Percentiles rank a stretch among this genome's conserved stretches.
phyloP scores from a whole-genome alignment of 2,113 vertebrate species.

The Smithornis capensis region DNA sequence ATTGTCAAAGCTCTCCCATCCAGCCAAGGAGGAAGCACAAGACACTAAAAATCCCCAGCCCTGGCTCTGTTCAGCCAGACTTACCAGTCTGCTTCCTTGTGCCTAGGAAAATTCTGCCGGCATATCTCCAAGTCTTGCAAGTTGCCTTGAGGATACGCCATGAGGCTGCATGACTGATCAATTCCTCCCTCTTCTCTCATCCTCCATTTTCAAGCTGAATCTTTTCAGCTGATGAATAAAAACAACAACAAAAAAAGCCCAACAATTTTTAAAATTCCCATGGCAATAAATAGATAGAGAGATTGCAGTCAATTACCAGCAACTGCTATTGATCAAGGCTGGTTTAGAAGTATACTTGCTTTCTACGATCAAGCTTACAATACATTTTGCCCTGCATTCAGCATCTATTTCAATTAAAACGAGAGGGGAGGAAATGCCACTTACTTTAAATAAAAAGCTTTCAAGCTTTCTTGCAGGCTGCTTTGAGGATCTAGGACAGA shows the following conservation, averaged over 20 bases:
- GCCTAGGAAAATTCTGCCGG: slow-evolving; percentile 10
- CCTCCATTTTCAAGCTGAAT: not conserved
- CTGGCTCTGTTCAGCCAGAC: not conserved
- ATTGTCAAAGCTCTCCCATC: not conserved
- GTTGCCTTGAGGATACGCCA: not conserved
- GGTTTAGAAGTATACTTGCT: slow-evolving; percentile 11
- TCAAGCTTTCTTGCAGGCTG: slow-evolving; percentile 49
- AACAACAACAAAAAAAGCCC: not conserved
- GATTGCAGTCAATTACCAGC: slow-evolving; percentile 41
- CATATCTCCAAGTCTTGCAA: not conserved
- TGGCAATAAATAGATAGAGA: slow-evolving; percentile 2
- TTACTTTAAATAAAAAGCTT: slow-evolving; percentile 71
- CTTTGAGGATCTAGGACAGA: slow-evolving; percentile 59
- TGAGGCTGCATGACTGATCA: slow-evolving; percentile 21
- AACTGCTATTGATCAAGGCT: slow-evolving; percentile 55
- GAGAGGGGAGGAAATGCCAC: slow-evolving; percentile 52
- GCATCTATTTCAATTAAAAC: slow-evolving; percentile 68
- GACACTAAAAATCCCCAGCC: not conserved
- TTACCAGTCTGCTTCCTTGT: slow-evolving; percentile 14
- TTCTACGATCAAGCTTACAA: slow-evolving; percentile 19
- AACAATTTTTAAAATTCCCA: not conserved
- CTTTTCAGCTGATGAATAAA: not conserved
- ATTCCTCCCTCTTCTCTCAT: slow-evolving; percentile 1
- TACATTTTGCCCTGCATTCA: slow-evolving; percentile 60
- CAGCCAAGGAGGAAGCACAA: not conserved